Conservation (phyloP, 2,888 invertebrate species). For the Agrotis clavis region DNA sequence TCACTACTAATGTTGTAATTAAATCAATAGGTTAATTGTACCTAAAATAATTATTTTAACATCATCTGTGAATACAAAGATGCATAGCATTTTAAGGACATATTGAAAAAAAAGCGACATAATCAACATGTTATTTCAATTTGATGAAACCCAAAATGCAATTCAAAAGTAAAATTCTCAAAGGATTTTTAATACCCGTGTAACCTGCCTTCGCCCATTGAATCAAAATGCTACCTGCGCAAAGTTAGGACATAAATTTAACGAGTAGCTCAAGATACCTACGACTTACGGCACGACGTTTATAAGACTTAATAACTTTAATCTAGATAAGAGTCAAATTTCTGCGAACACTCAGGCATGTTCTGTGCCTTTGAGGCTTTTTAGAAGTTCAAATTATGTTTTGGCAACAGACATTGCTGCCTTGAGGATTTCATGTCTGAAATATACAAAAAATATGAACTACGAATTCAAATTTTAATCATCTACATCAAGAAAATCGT, state of each 20-base stretch:
- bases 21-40: too few relatives aligned
- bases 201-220: conserved; percentile 22
- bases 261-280: conserved; percentile 52
- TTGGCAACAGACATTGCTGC: not conserved
- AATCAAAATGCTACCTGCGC: conserved; percentile 55
- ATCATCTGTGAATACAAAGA: too few relatives aligned
- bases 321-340: conserved; percentile 58
- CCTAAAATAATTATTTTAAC: too few relatives aligned
- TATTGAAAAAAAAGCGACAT: too few relatives aligned
- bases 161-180: conserved; percentile 3
- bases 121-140: too few relatives aligned
- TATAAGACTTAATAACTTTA: conserved; percentile 61
- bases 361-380: conserved; percentile 17
- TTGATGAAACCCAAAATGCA: conserved; percentile 6
- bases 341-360: conserved; percentile 26
- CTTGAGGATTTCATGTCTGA: not conserved
- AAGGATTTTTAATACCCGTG: conserved; percentile 22
- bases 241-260: conserved; percentile 67
- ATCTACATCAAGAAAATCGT: too few relatives aligned
- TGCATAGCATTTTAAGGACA: too few relatives aligned
- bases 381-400: conserved; percentile 40
- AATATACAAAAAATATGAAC: conserved; percentile 8
- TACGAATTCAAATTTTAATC: not conserved
- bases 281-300: conserved; percentile 59
- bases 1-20: too few relatives aligned